Percentiles rank a stretch among this genome's conserved stretches.
Evolutionary conservation across 2,888 invertebrate genomes (phyloP).

Genomic region (Dioctria rufipes): DNA sequence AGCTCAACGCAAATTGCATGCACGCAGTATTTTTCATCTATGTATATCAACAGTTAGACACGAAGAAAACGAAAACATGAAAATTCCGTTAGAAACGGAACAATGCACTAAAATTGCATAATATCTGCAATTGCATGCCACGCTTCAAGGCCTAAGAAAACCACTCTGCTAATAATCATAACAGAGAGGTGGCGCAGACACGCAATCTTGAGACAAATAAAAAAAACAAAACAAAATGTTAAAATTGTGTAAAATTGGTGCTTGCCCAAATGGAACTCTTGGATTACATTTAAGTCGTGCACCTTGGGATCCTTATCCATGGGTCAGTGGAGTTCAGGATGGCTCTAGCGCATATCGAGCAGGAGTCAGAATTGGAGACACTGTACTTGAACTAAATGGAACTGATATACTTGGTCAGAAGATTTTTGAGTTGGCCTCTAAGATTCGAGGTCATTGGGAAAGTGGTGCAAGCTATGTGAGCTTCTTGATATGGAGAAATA

Average conservation of each 20-base stretch:
- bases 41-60: not conserved
- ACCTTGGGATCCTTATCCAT: slow-evolving; percentile 87
- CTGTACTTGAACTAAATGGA: slow-evolving; percentile 75
- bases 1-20: slow-evolving; percentile 3
- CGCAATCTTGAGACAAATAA: slow-evolving; percentile 7
- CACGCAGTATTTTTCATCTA: slow-evolving; percentile 5
- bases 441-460: slow-evolving; percentile 67
- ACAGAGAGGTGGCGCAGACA: not conserved
- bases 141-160: slow-evolving; percentile 14
- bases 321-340: slow-evolving; percentile 79
- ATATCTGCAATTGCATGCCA: slow-evolving; percentile 20
- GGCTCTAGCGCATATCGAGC: slow-evolving; percentile 77
- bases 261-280: slow-evolving; percentile 74
- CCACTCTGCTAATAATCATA: slow-evolving; percentile 11
- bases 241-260: slow-evolving; percentile 68
- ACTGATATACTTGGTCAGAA: slow-evolving; percentile 68
- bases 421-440: slow-evolving; percentile 68
- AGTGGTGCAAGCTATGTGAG: slow-evolving; percentile 66
- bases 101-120: slow-evolving; percentile 43
- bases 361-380: slow-evolving; percentile 80
- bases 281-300: slow-evolving; percentile 83
- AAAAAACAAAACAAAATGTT: slow-evolving; percentile 62
- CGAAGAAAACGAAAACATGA: slow-evolving; percentile 25
- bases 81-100: slow-evolving; percentile 15
- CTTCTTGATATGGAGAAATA: slow-evolving; percentile 69